phyloP scores from a whole-genome alignment of 35 echinoderm and acorn worm species.

The Stichopus chloronotus region DNA sequence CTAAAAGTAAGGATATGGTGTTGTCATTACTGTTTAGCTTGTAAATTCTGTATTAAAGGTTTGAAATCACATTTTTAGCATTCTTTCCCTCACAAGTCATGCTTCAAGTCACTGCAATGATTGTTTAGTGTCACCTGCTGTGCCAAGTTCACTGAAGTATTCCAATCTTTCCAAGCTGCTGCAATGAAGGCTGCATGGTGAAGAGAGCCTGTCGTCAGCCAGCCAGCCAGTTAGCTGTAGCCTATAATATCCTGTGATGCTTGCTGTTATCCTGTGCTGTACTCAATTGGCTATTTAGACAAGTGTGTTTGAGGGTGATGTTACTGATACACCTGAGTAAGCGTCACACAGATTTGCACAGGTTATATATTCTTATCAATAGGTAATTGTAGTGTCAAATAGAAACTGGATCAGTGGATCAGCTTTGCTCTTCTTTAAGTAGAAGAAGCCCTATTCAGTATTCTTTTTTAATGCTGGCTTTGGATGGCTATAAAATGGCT shows the following conservation, averaged over 20 bases:
- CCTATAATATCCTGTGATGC: no score
- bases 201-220: no score
- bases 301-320: background rate
- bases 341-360: background rate
- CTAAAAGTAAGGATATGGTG: no score
- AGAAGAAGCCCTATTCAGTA: no score
- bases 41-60: background rate
- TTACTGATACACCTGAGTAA: background rate
- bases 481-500: no score
- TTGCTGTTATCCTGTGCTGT: no score
- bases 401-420: no score
- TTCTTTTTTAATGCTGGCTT: no score
- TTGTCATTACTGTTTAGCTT: no score
- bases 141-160: background rate
- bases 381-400: background rate
- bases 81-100: constrained; percentile 5
- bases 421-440: no score
- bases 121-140: background rate
- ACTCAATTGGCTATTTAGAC: background rate
- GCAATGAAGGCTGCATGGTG: no score
- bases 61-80: constrained; percentile 17
- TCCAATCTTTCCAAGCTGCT: constrained; percentile 3
- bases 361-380: background rate
- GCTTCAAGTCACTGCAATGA: background rate
- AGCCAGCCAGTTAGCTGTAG: no score